Conservation (phyloP, 2,113 vertebrate species). For the Corynorhinus townsendii region DNA sequence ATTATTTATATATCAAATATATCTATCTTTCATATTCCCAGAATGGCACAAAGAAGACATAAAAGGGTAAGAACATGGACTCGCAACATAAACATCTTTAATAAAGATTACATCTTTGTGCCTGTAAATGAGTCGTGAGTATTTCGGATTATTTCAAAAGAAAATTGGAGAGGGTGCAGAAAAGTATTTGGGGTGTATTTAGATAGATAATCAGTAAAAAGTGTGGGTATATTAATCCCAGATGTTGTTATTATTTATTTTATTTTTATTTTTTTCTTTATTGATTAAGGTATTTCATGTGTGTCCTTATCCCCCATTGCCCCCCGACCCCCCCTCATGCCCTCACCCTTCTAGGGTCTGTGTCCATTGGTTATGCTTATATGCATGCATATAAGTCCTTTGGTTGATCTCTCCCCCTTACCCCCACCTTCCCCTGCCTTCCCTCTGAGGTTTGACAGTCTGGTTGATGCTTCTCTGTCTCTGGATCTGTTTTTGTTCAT, state of each 20-base stretch:
- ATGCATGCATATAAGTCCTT: no score
- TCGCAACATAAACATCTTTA: conserved; percentile 95
- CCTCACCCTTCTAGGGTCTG: no score
- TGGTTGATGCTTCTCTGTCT: no score
- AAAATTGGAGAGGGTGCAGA: not conserved
- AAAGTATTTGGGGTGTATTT: not conserved
- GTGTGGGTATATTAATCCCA: not conserved
- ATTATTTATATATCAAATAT: not conserved
- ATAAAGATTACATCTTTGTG: conserved; percentile 97
- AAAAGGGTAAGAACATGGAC: conserved; percentile 97
- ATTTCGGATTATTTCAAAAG: conserved; percentile 38
- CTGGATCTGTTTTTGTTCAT: no score
- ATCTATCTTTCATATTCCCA: conserved; percentile 68
- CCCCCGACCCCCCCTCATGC: no score
- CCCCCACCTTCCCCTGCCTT: no score
- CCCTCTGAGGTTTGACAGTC: no score
- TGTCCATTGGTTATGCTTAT: no score
- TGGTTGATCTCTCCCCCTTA: no score
- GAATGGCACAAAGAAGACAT: conserved; percentile 89
- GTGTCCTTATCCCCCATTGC: no score
- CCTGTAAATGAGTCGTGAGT: conserved; percentile 99
- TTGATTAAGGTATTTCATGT: no score
- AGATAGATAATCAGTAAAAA: conserved; percentile 14
- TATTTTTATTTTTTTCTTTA: no score
- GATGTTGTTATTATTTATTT: not conserved